Evolutionary conservation across 2,888 invertebrate species (phyloP).

Genomic region (Notodonta dromedarius): DNA sequence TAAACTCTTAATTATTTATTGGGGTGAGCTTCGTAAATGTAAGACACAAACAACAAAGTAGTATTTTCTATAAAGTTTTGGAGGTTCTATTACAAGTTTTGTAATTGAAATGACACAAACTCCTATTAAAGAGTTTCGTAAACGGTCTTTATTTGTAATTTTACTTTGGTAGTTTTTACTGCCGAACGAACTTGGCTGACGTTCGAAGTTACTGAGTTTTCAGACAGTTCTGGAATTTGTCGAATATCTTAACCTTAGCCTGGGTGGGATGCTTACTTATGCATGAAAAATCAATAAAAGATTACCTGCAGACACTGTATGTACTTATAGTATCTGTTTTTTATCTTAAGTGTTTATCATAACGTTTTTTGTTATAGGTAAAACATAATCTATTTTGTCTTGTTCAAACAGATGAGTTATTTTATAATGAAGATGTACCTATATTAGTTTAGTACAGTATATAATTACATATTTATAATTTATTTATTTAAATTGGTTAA

Average conservation of each 20-base stretch:
- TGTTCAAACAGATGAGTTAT: no score
- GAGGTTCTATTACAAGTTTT: not conserved
- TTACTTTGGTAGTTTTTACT: conserved; percentile 8
- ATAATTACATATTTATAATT: no score
- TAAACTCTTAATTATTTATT: no score
- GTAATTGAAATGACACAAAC: conserved; percentile 6
- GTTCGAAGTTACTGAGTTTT: conserved; percentile 22
- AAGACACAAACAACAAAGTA: no score
- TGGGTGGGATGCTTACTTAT: not conserved
- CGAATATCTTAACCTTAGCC: not conserved
- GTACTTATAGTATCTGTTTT: not conserved
- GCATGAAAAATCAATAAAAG: conserved; percentile 12
- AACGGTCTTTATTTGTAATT: conserved; percentile 25
- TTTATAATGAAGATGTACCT: no score
- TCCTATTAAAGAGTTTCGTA: conserved; percentile 24
- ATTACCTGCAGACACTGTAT: not conserved
- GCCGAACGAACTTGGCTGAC: conserved; percentile 9
- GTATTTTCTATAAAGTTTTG: no score
- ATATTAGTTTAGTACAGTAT: no score
- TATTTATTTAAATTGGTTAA: no score
- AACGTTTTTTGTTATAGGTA: not conserved
- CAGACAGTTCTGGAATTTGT: conserved; percentile 8
- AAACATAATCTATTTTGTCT: no score
- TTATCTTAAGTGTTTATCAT: not conserved
- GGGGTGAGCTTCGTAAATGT: no score